These are phyloP conservation scores for Pantelozetes paolii DNA, from an alignment of 2,888 invertebrate genomes.

Conservation along the genomic window DNA sequence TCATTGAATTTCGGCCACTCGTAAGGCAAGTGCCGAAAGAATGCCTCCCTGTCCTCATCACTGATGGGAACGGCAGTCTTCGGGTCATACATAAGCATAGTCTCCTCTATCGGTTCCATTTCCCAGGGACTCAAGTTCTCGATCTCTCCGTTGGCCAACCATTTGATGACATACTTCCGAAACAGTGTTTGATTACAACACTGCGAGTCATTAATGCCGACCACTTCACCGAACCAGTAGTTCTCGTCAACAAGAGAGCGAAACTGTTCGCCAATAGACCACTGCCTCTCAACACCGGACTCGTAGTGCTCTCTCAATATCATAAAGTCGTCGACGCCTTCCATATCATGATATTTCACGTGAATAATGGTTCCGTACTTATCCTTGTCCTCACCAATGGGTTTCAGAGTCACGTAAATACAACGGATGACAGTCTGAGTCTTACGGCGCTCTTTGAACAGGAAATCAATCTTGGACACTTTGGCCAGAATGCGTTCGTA, in stretches of 20 bases:
- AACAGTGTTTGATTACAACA: neutral
- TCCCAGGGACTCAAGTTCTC: slow-evolving; percentile 2
- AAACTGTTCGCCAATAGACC: neutral
- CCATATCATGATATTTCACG: slow-evolving; percentile 22
- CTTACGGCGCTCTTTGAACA: slow-evolving; percentile 2
- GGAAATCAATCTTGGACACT: slow-evolving; percentile 19
- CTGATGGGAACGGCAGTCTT: neutral
- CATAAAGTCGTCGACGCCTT: slow-evolving; percentile 2
- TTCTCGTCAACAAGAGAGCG: neutral
- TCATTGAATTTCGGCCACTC: slow-evolving; percentile 1
- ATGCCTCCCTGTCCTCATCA: neutral
- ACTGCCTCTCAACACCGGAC: neutral
- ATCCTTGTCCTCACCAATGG: neutral
- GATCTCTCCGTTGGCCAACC: neutral
- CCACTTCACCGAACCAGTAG: slow-evolving; percentile 2
- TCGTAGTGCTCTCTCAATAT: slow-evolving; percentile 14
- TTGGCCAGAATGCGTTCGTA: neutral
- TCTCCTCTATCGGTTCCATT: neutral
- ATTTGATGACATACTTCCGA: neutral
- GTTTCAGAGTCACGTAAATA: slow-evolving; percentile 2
- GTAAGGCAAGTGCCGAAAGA: neutral
- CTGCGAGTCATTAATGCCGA: neutral
- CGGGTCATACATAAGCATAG: neutral
- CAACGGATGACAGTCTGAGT: neutral
- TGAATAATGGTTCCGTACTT: slow-evolving; percentile 18